A percentile compares a stretch with the other conserved stretches of the same genome.
phyloP scores from a whole-genome alignment of 2,888 invertebrate genomes.

The Pilophorus perplexus region DNA sequence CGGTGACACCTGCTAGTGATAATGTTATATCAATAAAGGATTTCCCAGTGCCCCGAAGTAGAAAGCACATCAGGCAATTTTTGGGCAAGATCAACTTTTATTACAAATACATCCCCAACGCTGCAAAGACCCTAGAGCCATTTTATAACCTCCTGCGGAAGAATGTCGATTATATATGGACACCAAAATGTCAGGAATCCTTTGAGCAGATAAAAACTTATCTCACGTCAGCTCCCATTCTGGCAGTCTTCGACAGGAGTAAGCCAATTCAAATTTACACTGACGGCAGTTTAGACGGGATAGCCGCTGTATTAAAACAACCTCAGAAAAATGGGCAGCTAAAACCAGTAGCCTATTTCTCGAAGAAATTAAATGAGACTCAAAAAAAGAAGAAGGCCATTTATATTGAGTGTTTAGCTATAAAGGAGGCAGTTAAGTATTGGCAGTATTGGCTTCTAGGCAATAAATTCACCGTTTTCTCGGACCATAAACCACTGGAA shows the following conservation, averaged over 20 bases:
- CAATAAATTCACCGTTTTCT: conserved; percentile 3
- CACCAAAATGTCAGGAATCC: too few relatives aligned
- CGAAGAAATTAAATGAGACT: too few relatives aligned
- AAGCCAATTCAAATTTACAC: conserved; percentile 49
- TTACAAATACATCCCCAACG: too few relatives aligned
- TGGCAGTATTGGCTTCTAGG: conserved; percentile 36
- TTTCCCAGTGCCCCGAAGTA: neutral
- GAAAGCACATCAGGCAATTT: neutral
- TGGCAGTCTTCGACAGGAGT: too few relatives aligned
- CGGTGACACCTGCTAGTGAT: too few relatives aligned
- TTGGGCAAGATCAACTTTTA: neutral
- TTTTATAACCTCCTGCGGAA: too few relatives aligned
- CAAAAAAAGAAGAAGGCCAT: too few relatives aligned
- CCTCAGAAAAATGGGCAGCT: too few relatives aligned
- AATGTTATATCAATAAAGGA: neutral
- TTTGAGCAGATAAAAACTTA: too few relatives aligned
- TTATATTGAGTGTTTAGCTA: conserved; percentile 41
- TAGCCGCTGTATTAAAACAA: conserved; percentile 48
- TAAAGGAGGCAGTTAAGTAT: conserved; percentile 7
- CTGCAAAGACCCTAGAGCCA: too few relatives aligned
- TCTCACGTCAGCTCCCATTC: too few relatives aligned
- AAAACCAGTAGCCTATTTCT: conserved; percentile 40
- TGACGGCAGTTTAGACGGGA: conserved; percentile 48
- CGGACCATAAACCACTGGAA: conserved; percentile 45
- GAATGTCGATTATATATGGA: too few relatives aligned